Conservation (phyloP, 1,140 invertebrate species). For the Diabrotica undecimpunctata region DNA sequence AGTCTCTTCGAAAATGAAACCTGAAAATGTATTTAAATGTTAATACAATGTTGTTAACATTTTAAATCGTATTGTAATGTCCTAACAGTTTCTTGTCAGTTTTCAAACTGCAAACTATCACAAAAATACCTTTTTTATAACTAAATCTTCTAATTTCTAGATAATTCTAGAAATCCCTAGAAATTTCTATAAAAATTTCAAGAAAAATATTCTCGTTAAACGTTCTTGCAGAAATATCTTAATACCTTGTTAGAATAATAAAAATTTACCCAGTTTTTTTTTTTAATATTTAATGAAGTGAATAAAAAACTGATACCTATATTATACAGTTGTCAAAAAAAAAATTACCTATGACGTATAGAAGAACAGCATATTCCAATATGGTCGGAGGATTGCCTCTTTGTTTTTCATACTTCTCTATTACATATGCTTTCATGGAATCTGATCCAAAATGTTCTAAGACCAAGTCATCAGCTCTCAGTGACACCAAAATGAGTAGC, state of each 20-base stretch:
- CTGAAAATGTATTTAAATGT: constrained; percentile 48
- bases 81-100: not conserved
- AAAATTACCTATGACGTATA: constrained; percentile 69
- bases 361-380: constrained; percentile 70
- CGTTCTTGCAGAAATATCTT: no score
- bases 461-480: constrained; percentile 73
- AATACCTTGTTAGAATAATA: no score
- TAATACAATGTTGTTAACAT: no score
- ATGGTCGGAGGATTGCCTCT: constrained; percentile 74
- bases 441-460: constrained; percentile 69
- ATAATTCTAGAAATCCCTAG: constrained; percentile 3
- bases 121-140: no score
- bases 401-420: constrained; percentile 62
- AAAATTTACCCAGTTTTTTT: no score
- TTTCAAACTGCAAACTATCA: not conserved
- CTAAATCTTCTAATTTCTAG: no score
- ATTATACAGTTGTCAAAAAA: no score
- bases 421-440: constrained; percentile 57
- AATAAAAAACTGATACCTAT: no score
- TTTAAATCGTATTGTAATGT: no score
- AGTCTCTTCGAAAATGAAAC: constrained; percentile 88
- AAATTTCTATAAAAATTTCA: not conserved
- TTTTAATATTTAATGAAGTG: no score
- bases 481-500: constrained; percentile 80
- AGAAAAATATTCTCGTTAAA: no score